Conservation (phyloP, 2,113 vertebrate genomes). For the Mus pahari region DNA sequence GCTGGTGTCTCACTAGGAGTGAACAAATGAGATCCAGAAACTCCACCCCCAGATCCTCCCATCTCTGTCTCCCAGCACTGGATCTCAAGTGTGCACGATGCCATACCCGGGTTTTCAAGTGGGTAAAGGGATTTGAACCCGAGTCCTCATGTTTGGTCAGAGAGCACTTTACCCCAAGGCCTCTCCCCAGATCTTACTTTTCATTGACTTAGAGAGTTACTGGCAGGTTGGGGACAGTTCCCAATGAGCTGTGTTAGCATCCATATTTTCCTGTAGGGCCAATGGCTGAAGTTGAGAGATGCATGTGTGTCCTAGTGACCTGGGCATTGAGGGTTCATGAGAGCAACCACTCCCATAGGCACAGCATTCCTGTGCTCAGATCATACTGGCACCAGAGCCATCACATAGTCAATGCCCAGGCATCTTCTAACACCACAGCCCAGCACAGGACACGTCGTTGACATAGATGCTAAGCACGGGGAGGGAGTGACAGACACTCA, state of each 20-base stretch:
- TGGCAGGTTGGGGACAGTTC: background rate
- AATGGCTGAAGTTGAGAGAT: background rate
- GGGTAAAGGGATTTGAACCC: background rate
- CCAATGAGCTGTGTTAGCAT: background rate
- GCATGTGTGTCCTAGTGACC: background rate
- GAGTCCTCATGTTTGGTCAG: background rate
- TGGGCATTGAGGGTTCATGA: background rate
- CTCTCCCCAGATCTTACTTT: background rate
- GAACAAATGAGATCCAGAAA: background rate
- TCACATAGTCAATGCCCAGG: background rate
- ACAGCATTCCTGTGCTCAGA: background rate
- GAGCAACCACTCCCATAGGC: background rate
- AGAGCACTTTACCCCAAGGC: background rate
- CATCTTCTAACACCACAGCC: background rate
- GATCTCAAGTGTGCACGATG: background rate
- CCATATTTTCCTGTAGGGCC: background rate
- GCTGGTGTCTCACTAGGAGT: background rate
- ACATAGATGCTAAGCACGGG: background rate
- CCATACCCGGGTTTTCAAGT: background rate
- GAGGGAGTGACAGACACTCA: background rate
- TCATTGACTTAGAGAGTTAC: background rate
- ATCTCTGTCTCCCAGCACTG: background rate
- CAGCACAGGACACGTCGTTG: background rate
- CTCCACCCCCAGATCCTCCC: background rate
- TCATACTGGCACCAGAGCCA: background rate